Base-by-base conservation (phyloP, 2,113 vertebrate genomes). In the Sylvia atricapilla region DNA sequence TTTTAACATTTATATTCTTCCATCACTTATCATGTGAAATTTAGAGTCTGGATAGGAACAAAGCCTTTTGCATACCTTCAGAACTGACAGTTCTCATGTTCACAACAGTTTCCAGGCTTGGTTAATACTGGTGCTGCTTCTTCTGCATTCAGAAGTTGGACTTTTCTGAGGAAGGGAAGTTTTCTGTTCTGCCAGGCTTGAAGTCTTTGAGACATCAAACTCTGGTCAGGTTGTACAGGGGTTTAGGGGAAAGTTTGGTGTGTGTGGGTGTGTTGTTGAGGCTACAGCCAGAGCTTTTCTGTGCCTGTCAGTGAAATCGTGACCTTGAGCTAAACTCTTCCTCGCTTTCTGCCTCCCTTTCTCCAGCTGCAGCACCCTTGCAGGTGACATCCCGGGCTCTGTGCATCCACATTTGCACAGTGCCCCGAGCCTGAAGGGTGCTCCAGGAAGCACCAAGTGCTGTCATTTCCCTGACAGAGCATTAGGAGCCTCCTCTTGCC, bases 361-460 rank as follows among this genome's bases (percentile, higher is more conserved):
- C 79, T 37, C 93, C 94, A 95, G 90, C 95, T 97, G 95, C 82
- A 93, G 43, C 92, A 68, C 58, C 70, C 93, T 93, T 28, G 94
- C 89, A 95, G 95, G 75, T 95, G 94, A 90, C 85, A 70, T 16
- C 82, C 90, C 10, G 8, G 33, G 60, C 93, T 87, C 58, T 2
- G 19, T 21, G 27, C 62, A 64, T 64, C 74, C 73, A 3, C 41
- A 59, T 81, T 78, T 93, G 53, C 52, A 22, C 46, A n/a, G 50
- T 15, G 31, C 63, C 90, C 82, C 4, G 12, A 81, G 72, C 63
- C 79, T 86, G 68, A 81, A 94, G 93, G 90, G 89, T 97, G 82
- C 92, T 95, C 67, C 82, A 93, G 68, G 70, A 88, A 70, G 68
- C 72, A 53, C 90, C 59, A 16, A 95, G 94, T 84, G 83, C 75